Conservation (phyloP, 2,797 vertebrate genomes). For the Crocodylus rhombifer region DNA sequence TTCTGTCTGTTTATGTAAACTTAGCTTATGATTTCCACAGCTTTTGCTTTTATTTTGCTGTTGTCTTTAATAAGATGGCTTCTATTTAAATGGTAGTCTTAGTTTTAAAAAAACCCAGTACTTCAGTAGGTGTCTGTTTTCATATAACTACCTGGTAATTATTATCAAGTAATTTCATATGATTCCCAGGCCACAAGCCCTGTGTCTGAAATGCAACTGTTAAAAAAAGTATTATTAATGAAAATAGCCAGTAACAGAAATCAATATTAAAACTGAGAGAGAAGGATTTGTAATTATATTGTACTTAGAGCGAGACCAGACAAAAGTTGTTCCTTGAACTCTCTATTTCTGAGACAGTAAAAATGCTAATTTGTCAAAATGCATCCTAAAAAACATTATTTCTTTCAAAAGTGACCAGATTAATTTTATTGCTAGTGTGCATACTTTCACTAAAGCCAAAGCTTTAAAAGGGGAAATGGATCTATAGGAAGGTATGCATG, state of each 20-base stretch:
- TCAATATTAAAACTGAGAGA: neutral
- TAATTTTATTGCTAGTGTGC: neutral
- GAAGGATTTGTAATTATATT: rapidly evolving
- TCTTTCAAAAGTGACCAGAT: too few relatives aligned
- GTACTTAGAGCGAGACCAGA: neutral
- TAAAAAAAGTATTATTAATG: neutral
- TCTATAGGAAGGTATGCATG: neutral
- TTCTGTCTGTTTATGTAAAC: neutral
- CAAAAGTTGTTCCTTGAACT: neutral
- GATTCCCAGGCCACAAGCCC: too few relatives aligned
- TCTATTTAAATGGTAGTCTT: neutral
- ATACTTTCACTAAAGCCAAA: neutral
- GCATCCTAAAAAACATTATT: too few relatives aligned
- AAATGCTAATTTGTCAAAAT: too few relatives aligned
- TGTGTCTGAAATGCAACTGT: too few relatives aligned
- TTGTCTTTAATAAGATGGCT: neutral
- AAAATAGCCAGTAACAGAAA: neutral
- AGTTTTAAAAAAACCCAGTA: neutral
- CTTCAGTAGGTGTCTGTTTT: neutral
- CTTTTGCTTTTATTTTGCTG: neutral
- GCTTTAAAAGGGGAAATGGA: neutral
- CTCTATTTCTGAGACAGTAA: neutral
- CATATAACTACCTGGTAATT: neutral
- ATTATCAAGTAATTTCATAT: too few relatives aligned
- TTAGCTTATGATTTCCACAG: neutral